Conservation (phyloP, 1,140 invertebrate species). For the Drosophila bifasciata region DNA sequence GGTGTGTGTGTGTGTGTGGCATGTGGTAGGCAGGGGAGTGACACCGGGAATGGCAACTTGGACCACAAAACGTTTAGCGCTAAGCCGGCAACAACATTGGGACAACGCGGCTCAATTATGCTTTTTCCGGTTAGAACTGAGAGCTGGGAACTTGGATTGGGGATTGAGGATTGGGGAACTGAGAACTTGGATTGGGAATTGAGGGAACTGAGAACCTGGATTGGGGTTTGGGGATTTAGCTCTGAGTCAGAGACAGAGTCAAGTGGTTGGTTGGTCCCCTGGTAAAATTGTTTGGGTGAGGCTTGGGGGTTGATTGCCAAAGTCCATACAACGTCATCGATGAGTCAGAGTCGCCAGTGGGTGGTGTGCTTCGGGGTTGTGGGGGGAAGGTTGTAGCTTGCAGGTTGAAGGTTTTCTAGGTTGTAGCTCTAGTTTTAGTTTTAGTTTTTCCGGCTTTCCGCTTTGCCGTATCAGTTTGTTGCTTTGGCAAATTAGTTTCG, state of each 20-base stretch:
- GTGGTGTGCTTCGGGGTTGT: neutral
- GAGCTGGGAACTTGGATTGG: neutral
- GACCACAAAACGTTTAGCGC: slow-evolving; percentile 67
- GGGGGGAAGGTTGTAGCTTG: too few species aligned
- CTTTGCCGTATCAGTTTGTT: slow-evolving; percentile 2
- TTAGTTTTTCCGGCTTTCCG: slow-evolving; percentile 5
- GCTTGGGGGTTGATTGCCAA: neutral
- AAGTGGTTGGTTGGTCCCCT: slow-evolving; percentile 20
- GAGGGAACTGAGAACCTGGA: neutral
- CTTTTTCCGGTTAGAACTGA: slow-evolving; percentile 1
- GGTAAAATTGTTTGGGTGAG: neutral
- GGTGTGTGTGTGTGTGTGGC: neutral
- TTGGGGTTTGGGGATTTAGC: too few species aligned
- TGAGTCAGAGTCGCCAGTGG: slow-evolving; percentile 40
- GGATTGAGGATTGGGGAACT: too few species aligned
- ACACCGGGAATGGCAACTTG: too few species aligned
- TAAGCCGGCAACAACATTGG: slow-evolving; percentile 34
- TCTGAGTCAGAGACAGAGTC: slow-evolving; percentile 17
- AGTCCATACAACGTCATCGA: slow-evolving; percentile 22
- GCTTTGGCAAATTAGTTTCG: slow-evolving; percentile 49
- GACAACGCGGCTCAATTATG: slow-evolving; percentile 55
- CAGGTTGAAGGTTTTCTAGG: too few species aligned
- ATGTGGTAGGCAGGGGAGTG: too few species aligned
- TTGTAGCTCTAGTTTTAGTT: slow-evolving; percentile 1
- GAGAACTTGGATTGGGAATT: neutral